These are phyloP conservation scores for Dynastes grantii DNA, from an alignment of 2,888 invertebrate genomes.

Conservation along the genomic window DNA sequence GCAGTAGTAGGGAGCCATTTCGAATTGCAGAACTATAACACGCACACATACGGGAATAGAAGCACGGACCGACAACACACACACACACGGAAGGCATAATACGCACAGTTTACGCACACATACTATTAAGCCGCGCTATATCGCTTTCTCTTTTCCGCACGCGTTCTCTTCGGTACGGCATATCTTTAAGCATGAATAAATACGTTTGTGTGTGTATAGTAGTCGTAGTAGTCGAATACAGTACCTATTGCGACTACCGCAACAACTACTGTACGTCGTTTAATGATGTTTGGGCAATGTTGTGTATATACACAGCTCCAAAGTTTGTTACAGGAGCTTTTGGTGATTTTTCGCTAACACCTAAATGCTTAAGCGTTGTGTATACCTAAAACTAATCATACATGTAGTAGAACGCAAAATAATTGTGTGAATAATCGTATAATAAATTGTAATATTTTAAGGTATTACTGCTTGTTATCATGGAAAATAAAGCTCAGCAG, in stretches of 20 bases:
- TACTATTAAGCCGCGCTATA: too few species aligned
- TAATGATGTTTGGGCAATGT: conserved; percentile 2
- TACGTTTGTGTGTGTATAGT: conserved; percentile 17
- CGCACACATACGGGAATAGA: conserved; percentile 21
- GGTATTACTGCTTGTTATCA: too few species aligned
- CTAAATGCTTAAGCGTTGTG: too few species aligned
- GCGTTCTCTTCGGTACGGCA: background rate
- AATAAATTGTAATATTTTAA: too few species aligned
- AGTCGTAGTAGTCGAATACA: conserved; percentile 2
- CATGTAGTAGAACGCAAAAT: too few species aligned
- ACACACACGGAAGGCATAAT: conserved; percentile 21
- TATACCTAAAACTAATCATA: too few species aligned
- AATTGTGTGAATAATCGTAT: too few species aligned
- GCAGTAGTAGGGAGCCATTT: conserved; percentile 52
- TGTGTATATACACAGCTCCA: background rate
- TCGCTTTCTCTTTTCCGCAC: background rate
- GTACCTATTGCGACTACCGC: conserved; percentile 40
- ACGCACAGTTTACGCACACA: conserved; percentile 25
- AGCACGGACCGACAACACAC: conserved; percentile 17
- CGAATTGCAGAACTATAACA: conserved; percentile 53
- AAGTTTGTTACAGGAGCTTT: conserved; percentile 9
- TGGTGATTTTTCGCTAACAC: conserved; percentile 3
- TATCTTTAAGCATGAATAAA: background rate
- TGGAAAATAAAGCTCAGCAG: too few species aligned
- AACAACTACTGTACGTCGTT: conserved; percentile 32